A percentile compares a stretch with the other conserved stretches of the same genome.
These are phyloP conservation scores for Limosa lapponica DNA, from an alignment of 2,797 vertebrate genomes.

Conservation along the genomic window DNA sequence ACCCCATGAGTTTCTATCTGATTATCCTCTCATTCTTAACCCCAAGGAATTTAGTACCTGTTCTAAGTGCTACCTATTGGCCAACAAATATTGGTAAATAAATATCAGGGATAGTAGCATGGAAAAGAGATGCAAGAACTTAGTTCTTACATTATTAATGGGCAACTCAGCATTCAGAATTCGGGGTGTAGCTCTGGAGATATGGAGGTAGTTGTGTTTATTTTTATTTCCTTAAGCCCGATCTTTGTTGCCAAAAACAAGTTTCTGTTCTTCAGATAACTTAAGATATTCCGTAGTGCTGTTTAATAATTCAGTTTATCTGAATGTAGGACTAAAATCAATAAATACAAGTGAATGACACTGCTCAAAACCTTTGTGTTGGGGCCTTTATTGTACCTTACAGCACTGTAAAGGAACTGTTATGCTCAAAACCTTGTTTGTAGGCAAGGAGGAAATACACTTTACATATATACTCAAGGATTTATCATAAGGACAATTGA, in stretches of 20 bases:
- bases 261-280: neutral
- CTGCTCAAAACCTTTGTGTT: neutral
- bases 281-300: neutral
- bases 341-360: neutral
- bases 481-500: neutral
- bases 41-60: neutral
- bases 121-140: neutral
- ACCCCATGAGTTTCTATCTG: neutral
- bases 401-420: neutral
- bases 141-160: neutral
- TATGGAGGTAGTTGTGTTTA: neutral
- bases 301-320: constrained; percentile 15
- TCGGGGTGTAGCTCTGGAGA: neutral
- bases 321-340: neutral
- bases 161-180: neutral
- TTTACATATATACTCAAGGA: neutral
- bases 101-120: neutral
- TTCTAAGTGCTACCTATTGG: neutral
- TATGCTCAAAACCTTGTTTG: neutral
- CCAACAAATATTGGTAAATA: neutral
- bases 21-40: neutral
- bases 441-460: neutral
- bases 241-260: neutral
- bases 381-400: neutral
- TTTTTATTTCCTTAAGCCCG: neutral